Conservation (phyloP, 2,888 invertebrate species). For the Xanthia togata region DNA sequence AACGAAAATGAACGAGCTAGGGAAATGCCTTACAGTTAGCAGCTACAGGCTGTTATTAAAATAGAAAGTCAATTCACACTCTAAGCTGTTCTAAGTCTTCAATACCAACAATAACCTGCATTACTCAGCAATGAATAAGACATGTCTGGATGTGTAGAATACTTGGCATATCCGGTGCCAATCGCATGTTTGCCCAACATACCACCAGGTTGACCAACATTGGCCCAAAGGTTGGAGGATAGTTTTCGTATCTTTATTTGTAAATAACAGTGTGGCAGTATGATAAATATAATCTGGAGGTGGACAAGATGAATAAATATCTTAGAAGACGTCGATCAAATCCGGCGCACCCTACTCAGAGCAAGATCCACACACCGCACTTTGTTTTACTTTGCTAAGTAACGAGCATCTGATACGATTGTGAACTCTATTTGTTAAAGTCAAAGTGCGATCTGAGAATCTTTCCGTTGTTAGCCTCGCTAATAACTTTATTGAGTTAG, state of each 20-base stretch:
- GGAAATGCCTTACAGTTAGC: accelerated
- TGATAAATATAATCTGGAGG: slow-evolving; percentile 22
- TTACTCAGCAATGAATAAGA: slow-evolving; percentile 48
- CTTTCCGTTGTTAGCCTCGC: neutral
- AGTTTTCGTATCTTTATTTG: slow-evolving; percentile 48
- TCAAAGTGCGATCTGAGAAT: neutral
- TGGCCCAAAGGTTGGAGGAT: slow-evolving; percentile 35
- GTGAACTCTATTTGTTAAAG: no score
- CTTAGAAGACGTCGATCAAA: neutral
- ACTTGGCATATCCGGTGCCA: slow-evolving; percentile 63
- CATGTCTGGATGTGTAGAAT: slow-evolving; percentile 51
- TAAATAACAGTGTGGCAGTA: slow-evolving; percentile 45
- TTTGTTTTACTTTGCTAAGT: neutral
- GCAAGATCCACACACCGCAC: neutral
- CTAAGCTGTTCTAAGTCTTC: slow-evolving; percentile 11
- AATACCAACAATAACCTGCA: slow-evolving; percentile 16
- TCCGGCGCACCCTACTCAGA: neutral
- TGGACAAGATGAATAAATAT: slow-evolving; percentile 17
- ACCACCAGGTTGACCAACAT: slow-evolving; percentile 14
- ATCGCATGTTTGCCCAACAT: slow-evolving; percentile 36
- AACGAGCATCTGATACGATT: neutral
- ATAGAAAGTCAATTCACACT: neutral
- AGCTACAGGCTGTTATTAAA: neutral
- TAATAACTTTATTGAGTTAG: neutral
- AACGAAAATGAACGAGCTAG: neutral